phyloP scores from a whole-genome alignment of 2,113 vertebrate species.

The Patagioenas fasciata region DNA sequence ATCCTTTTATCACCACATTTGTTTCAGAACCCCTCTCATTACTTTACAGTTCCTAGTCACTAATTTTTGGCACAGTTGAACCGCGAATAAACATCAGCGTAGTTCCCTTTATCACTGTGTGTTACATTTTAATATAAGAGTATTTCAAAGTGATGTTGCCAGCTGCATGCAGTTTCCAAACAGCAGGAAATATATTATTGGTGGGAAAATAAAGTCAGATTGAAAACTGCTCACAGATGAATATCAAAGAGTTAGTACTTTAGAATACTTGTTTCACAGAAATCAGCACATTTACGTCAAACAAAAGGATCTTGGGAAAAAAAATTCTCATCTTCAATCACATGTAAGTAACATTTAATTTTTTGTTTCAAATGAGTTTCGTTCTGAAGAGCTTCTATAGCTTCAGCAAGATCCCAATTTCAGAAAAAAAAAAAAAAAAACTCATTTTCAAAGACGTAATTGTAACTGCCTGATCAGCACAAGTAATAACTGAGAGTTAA shows the following conservation, averaged over 20 bases:
- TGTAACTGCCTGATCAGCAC: not conserved
- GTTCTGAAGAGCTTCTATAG: not conserved
- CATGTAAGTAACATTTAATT: not conserved
- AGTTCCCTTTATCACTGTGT: slow-evolving; percentile 17
- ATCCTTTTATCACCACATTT: not conserved
- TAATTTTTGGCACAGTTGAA: slow-evolving; percentile 39
- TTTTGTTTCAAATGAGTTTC: not conserved
- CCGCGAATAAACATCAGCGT: slow-evolving; percentile 31
- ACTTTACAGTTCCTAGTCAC: not conserved
- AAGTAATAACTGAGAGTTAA: not conserved
- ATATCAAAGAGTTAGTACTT: slow-evolving; percentile 3
- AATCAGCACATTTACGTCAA: not conserved
- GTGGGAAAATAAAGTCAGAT: slow-evolving; percentile 50
- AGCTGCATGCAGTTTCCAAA: slow-evolving; percentile 52
- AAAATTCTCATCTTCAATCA: not conserved
- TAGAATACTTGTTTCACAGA: slow-evolving; percentile 5
- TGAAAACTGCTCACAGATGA: slow-evolving; percentile 26
- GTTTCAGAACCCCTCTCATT: not conserved
- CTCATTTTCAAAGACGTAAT: not conserved
- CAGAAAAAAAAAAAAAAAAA: slow-evolving; percentile 5
- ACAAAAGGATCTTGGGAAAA: not conserved
- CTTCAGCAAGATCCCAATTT: not conserved
- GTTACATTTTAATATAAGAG: slow-evolving; percentile 4
- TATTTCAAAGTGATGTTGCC: slow-evolving; percentile 52
- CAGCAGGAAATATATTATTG: slow-evolving; percentile 32